A percentile compares a stretch with the other conserved stretches of the same genome.
phyloP scores from a whole-genome alignment of 1,140 invertebrate genomes.

The Drosophila arawakana region DNA sequence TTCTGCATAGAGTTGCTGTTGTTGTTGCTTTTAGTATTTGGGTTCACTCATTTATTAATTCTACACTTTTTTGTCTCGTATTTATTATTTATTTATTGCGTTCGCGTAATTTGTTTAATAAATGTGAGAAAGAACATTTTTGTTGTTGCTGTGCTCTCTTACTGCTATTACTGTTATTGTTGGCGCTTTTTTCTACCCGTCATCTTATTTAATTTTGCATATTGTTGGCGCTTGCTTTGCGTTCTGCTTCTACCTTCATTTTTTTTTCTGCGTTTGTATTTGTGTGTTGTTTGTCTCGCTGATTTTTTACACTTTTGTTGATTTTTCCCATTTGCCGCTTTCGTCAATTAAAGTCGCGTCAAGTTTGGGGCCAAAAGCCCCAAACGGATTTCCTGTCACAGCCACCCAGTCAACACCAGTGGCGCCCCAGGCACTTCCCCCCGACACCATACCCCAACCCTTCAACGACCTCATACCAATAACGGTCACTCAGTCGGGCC shows the following conservation, averaged over 20 bases:
- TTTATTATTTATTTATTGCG: slow-evolving; percentile 56
- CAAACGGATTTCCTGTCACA: slow-evolving; percentile 62
- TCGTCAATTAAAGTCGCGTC: slow-evolving; percentile 72
- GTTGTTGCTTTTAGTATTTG: slow-evolving; percentile 11
- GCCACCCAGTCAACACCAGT: slow-evolving; percentile 41
- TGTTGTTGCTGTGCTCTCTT: slow-evolving; percentile 28
- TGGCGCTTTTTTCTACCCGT: slow-evolving; percentile 58
- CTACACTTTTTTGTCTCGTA: slow-evolving; percentile 5
- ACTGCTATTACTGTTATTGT: slow-evolving; percentile 42
- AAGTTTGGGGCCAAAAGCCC: slow-evolving; percentile 53
- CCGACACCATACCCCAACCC: background rate
- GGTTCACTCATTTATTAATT: slow-evolving; percentile 45
- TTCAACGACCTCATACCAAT: background rate
- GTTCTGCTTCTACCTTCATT: slow-evolving; percentile 11
- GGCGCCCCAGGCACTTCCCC: slow-evolving; percentile 16
- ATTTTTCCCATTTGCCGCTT: slow-evolving; percentile 49
- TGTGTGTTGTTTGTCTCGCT: slow-evolving; percentile 49
- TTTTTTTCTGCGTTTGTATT: slow-evolving; percentile 12
- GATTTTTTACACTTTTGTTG: slow-evolving; percentile 65
- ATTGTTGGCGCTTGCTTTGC: slow-evolving; percentile 48
- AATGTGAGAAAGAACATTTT: slow-evolving; percentile 66
- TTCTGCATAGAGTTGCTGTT: slow-evolving; percentile 11
- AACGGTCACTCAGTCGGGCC: slow-evolving; percentile 53
- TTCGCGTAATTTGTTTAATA: slow-evolving; percentile 67
- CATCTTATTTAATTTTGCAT: slow-evolving; percentile 74